A percentile compares a stretch with the other conserved stretches of the same genome.
Conservation (phyloP, 1,140 invertebrate species). For the Geopemphigus sp. region DNA sequence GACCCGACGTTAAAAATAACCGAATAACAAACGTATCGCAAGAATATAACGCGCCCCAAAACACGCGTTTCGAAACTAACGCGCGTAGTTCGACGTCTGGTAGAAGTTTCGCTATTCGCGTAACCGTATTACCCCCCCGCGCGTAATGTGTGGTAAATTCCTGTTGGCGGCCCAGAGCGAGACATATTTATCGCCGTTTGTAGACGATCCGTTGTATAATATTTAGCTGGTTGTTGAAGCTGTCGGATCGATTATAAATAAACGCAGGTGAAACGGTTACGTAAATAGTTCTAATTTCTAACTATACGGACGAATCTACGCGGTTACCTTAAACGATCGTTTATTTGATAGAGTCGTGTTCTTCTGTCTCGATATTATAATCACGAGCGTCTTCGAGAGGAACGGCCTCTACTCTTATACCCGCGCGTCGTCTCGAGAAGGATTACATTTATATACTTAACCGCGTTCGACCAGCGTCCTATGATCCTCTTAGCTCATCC, state of each 20-base stretch:
- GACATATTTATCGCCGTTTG: neutral
- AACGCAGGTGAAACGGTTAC: neutral
- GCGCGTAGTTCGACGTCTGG: neutral
- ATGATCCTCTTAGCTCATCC: conserved; percentile 29
- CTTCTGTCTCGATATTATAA: neutral
- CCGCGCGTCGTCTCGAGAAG: neutral
- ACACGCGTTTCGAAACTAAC: neutral
- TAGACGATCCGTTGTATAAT: neutral
- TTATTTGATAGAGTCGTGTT: conserved; percentile 6
- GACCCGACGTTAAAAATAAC: too few species aligned
- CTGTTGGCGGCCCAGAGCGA: neutral
- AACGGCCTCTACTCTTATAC: neutral
- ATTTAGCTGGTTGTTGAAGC: neutral
- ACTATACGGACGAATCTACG: neutral
- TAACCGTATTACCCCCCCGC: too few species aligned
- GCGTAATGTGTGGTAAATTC: too few species aligned
- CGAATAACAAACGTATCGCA: too few species aligned
- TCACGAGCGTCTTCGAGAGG: neutral
- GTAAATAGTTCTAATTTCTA: neutral
- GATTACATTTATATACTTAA: conserved; percentile 30
- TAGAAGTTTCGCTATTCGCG: too few species aligned
- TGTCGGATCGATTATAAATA: neutral
- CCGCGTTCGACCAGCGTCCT: neutral
- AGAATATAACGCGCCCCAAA: too few species aligned
- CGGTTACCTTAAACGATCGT: neutral